phyloP scores from a whole-genome alignment of 1,140 invertebrate genomes.

The Callitettix versicolor region DNA sequence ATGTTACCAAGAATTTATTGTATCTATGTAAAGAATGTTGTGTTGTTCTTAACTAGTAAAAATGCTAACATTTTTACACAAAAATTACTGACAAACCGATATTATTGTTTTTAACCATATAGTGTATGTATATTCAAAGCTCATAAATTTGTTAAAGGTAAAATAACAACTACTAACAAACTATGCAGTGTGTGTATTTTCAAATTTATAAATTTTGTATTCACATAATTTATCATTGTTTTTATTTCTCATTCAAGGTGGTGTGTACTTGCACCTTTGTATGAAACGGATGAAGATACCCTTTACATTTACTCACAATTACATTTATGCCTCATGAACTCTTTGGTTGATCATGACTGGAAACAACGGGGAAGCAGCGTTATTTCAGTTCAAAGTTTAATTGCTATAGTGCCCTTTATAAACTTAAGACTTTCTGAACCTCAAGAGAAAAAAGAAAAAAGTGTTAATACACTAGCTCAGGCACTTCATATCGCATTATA shows the following conservation, averaged over 20 bases:
- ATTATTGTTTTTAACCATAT: no score
- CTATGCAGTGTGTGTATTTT: no score
- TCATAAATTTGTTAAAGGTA: no score
- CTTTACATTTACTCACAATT: conserved; percentile 44
- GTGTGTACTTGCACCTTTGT: conserved; percentile 53
- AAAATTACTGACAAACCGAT: no score
- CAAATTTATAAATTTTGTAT: no score
- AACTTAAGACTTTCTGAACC: conserved; percentile 1
- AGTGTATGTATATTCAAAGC: no score
- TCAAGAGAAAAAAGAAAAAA: conserved; percentile 8
- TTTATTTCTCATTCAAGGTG: conserved; percentile 33
- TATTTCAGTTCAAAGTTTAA: conserved; percentile 35
- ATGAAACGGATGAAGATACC: conserved; percentile 32
- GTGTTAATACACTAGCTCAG: conserved; percentile 61
- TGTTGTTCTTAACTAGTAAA: no score
- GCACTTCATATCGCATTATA: conserved; percentile 60
- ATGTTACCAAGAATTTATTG: no score
- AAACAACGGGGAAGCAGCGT: conserved; percentile 28
- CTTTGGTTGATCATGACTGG: conserved; percentile 13
- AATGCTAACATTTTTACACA: no score
- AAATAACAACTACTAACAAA: no score
- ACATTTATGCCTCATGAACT: conserved; percentile 48
- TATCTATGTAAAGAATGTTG: no score
- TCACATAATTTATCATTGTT: conserved; percentile 12
- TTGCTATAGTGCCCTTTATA: conserved; percentile 11